Percentiles rank a stretch among this genome's conserved stretches.
phyloP scores from a whole-genome alignment of 2,113 vertebrate genomes.

The Morphnarchus princeps region DNA sequence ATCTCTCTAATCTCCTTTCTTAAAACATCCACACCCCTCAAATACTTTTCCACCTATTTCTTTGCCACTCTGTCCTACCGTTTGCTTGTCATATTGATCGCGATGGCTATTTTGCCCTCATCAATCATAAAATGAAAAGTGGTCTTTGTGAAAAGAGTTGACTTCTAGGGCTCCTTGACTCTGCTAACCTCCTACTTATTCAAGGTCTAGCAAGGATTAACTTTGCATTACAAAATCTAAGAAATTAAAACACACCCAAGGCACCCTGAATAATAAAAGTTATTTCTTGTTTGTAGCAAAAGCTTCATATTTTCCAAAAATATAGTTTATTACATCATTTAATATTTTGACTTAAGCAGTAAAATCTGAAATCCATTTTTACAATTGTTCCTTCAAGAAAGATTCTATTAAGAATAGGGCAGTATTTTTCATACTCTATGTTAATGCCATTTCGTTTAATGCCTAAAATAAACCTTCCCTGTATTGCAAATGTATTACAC shows the following conservation, averaged over 20 bases:
- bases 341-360: background rate
- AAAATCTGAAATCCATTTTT: slow-evolving; percentile 4
- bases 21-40: background rate
- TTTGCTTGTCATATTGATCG: background rate
- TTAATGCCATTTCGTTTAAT: background rate
- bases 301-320: background rate
- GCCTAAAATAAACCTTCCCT: background rate
- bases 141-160: background rate
- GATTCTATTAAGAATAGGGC: background rate
- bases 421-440: background rate
- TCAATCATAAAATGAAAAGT: background rate
- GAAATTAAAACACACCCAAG: background rate
- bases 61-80: background rate
- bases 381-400: background rate
- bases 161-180: background rate
- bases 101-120: background rate
- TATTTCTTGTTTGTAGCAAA: background rate
- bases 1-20: background rate
- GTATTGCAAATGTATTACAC: background rate
- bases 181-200: background rate
- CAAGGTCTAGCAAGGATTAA: background rate
- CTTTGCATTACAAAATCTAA: background rate
- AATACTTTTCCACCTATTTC: background rate
- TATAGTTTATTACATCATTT: background rate
- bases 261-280: background rate